Conservation (phyloP, 2,113 vertebrate species). For the Salvelinus fontinalis region DNA sequence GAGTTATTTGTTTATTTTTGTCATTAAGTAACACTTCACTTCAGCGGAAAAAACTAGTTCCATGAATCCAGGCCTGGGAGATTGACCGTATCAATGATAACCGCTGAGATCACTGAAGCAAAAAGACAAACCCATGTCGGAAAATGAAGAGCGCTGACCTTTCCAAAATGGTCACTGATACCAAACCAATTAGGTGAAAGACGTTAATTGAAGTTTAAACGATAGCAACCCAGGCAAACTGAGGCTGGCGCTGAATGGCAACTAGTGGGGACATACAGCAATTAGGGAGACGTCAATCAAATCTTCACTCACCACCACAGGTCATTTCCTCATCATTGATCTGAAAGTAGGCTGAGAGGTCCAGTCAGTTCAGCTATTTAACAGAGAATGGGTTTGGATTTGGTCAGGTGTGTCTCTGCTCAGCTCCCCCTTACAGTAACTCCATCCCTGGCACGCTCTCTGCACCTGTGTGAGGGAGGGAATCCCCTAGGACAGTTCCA, state of each 20-base stretch:
- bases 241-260: slow-evolving; percentile 6
- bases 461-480: slow-evolving; percentile 29
- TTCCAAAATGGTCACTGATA: slow-evolving; percentile 47
- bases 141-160: slow-evolving; percentile 46
- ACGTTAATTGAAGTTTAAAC: slow-evolving; percentile 22
- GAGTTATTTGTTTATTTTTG: not conserved
- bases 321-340: not conserved
- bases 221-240: slow-evolving; percentile 5
- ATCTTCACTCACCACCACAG: not conserved
- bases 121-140: slow-evolving; percentile 32
- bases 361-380: not conserved
- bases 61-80: not conserved
- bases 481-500: slow-evolving; percentile 13
- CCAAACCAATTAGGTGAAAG: slow-evolving; percentile 31
- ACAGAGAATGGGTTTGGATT: not conserved
- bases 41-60: not conserved
- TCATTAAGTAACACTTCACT: not conserved
- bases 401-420: not conserved
- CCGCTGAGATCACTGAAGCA: slow-evolving; percentile 6
- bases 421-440: not conserved
- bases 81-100: slow-evolving; percentile 24
- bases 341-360: not conserved
- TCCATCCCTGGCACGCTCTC: not conserved
- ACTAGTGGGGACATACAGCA: slow-evolving; percentile 9
- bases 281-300: slow-evolving; percentile 38